Percentiles rank a stretch among this genome's conserved stretches.
phyloP scores from a whole-genome alignment of 2,113 vertebrate genomes.

The Sakesphorus luctuosus region DNA sequence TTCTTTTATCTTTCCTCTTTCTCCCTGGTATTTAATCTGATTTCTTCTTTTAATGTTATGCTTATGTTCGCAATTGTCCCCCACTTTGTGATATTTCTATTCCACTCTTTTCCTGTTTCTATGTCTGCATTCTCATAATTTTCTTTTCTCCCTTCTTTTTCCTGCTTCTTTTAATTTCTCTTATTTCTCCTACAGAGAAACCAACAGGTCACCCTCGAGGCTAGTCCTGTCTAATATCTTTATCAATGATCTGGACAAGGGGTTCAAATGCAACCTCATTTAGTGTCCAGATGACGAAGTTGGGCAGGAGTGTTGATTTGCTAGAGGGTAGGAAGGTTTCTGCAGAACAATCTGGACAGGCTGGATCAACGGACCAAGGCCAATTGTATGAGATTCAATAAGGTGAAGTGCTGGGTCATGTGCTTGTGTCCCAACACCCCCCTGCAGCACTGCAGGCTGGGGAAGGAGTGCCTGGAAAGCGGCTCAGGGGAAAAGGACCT shows the following conservation, averaged over 20 bases:
- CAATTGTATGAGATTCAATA: neutral
- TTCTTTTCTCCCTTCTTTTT: neutral
- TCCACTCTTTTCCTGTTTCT: neutral
- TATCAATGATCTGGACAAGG: neutral
- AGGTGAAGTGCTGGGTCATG: neutral
- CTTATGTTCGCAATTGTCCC: neutral
- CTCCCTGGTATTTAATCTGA: neutral
- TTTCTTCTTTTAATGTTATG: neutral
- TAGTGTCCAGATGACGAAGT: rapidly evolving
- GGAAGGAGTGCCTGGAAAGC: neutral
- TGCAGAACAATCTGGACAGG: neutral
- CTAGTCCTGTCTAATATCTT: neutral
- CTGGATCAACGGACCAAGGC: rapidly evolving
- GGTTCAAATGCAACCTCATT: neutral
- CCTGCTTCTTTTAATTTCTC: neutral
- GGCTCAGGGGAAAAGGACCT: neutral
- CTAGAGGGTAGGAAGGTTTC: neutral
- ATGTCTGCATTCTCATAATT: neutral
- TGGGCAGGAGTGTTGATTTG: rapidly evolving
- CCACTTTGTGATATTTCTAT: neutral
- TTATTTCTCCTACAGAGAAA: neutral
- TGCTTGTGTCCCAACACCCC: neutral
- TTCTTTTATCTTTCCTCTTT: neutral
- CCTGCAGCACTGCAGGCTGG: neutral
- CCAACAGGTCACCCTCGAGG: neutral